phyloP scores from a whole-genome alignment of 2,888 invertebrate genomes.

The Spisula subtruncata region DNA sequence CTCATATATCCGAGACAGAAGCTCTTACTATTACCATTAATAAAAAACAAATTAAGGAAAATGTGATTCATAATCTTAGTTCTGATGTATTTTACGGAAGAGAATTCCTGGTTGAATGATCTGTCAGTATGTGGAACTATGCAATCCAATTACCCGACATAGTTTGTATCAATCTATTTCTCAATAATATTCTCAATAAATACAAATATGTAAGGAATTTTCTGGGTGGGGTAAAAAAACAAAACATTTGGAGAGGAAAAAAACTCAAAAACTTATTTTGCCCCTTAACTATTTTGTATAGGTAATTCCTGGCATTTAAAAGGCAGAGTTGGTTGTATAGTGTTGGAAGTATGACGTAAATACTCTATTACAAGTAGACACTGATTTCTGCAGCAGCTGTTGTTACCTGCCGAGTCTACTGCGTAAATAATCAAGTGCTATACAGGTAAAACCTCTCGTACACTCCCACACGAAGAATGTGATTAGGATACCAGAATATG shows the following conservation, averaged over 20 bases:
- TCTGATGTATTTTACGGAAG: neutral
- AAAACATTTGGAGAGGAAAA: constrained; percentile 19
- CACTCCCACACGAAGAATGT: constrained; percentile 48
- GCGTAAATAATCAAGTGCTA: constrained; percentile 44
- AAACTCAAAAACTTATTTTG: constrained; percentile 1
- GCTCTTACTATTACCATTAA: no score
- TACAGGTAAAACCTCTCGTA: constrained; percentile 34
- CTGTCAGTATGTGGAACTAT: neutral
- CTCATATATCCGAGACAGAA: no score
- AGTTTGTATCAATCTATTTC: constrained; percentile 14
- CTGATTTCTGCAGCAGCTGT: constrained; percentile 53
- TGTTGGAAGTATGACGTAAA: constrained; percentile 51
- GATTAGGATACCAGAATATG: neutral
- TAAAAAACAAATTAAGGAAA: no score
- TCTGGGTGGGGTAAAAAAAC: neutral
- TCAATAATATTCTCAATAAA: constrained; percentile 17
- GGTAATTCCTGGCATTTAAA: constrained; percentile 40
- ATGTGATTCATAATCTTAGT: no score
- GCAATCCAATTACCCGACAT: neutral
- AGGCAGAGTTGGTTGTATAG: constrained; percentile 37
- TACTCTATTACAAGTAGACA: constrained; percentile 37
- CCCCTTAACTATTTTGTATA: constrained; percentile 22
- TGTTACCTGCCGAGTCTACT: constrained; percentile 29
- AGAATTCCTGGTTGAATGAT: neutral
- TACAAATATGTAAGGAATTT: constrained; percentile 42